These are phyloP conservation scores for Amphipyra tragopoginis DNA, from an alignment of 2,888 invertebrate species.

Conservation along the genomic window DNA sequence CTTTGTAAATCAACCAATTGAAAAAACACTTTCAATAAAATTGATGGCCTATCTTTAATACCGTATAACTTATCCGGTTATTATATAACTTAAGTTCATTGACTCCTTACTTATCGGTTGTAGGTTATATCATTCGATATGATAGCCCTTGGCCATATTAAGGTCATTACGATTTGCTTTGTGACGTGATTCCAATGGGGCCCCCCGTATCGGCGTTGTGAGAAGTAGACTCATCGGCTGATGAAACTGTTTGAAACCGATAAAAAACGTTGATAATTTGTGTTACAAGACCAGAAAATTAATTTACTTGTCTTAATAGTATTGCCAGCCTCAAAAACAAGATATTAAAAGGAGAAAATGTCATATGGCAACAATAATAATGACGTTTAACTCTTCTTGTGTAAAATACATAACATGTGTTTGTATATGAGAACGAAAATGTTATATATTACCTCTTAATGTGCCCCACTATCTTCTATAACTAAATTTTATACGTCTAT, in stretches of 20 bases:
- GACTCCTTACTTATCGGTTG: constrained; percentile 22
- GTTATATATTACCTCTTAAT: constrained; percentile 42
- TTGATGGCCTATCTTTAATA: too few species aligned
- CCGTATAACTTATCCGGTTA: background rate
- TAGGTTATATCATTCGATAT: constrained; percentile 35
- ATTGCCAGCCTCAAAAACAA: constrained; percentile 5
- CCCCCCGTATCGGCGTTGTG: background rate
- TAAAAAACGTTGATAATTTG: constrained; percentile 14
- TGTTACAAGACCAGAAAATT: constrained; percentile 8
- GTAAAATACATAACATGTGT: constrained; percentile 7
- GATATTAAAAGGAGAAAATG: too few species aligned
- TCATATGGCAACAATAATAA: too few species aligned
- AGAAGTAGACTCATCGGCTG: constrained; percentile 10
- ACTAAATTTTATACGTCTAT: constrained; percentile 66
- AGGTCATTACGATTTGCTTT: constrained; percentile 29
- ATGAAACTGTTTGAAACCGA: constrained; percentile 17
- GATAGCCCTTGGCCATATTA: constrained; percentile 25
- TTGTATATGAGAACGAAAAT: constrained; percentile 6
- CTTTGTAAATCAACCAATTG: too few species aligned
- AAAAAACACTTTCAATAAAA: too few species aligned
- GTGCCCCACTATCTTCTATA: constrained; percentile 63
- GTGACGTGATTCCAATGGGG: background rate
- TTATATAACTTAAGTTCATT: constrained; percentile 32
- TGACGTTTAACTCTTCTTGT: too few species aligned
- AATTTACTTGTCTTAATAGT: background rate